Base-by-base conservation (phyloP, 92 coral and sea anemone species). In the Epizoanthus rinbou region DNA sequence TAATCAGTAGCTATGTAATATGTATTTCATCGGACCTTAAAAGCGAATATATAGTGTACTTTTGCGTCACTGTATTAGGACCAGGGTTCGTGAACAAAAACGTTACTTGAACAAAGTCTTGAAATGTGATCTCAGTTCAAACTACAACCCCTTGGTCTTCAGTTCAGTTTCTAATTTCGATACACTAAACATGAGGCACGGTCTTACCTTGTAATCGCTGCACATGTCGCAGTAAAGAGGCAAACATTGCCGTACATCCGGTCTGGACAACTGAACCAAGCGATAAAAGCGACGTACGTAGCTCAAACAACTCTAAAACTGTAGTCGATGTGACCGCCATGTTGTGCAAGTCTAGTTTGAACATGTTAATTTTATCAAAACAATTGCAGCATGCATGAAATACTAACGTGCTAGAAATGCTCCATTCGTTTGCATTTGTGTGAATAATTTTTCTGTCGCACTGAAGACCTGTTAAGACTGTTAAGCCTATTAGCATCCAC, bases 31-130 rank as follows among this genome's bases (percentile, higher is more conserved):
- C 69, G 31, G 69, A 64, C 69, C 19, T 60, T 60, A 60, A 60
- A 60, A 1, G 66, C 66, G 66, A 60, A 60, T 60, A 60, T 60
- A 60, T 64, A 64, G 69, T n/a, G 69, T 64, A 64, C 31, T 19
- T 64, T 64, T 64, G 69, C 69, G 5, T n/a, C 69, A 64, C 69
- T 64, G 69, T 64, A 64, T n/a, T 64, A 64, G 69, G n/a, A 64
- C 31, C 31, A 28, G 31, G 31, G 69, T 64, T 64, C 35, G 21
- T 60, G 19, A 60, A 60, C 66, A n/a, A 60, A 60, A 60, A 60
- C 4, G 66, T 1, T 60, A 60, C 19, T 60, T 60, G 16, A 23
- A 60, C 66, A 60, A 60, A 60, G 66, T 60, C 66, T 2, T 60
- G 66, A 60, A 60, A 60, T 60, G 66, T 60, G 66, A 15, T 60